Base-by-base conservation (phyloP, 2,797 vertebrate genomes). In the Typhlichthys subterraneus region DNA sequence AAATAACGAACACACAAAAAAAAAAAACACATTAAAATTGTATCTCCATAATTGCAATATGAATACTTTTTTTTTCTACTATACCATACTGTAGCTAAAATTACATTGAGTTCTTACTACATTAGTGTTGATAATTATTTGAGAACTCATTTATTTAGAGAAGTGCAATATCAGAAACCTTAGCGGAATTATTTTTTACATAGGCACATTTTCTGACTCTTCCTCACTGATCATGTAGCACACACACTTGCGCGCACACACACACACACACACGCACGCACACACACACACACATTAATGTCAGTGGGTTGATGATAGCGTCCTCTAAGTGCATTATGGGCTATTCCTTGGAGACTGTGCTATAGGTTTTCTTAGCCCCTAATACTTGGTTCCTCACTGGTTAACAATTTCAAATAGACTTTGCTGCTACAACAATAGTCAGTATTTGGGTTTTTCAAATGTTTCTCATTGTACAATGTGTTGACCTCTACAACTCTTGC, bases 171-270 rank as follows among this genome's bases (percentile, higher is more conserved):
- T 71, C 75, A 75, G 74, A 62, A 67, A 82, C 59, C 72, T 68
- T 77, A 70, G 77, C 70, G 75, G 4, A 29, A 29, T 29, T 4
- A 4, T 29, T 29, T 29, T 29, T 29, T 29, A 77, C 81, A 80
- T 69, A 85, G 82, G 84, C 85, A 80, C 77, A 82, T 82, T 80
- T 77, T 82, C 74, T 72, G 52, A 77, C 72, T 75, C 69, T 66
- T 53, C 63, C 48, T 52, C 58, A 57, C 53, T 57, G 4, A 31
- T 54, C 52, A 49, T 23, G 49, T 23, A 38, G 33, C 61, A 61
- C 60, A 59, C 54, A 62, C 55, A 67, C 23, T 29, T 1, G 4
- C 23, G 23, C 23, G 4, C 23, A 0, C 65, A 29, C 23, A 29
- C 4, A 29, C 23, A 29, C 23, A 29, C 23, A 29, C 23, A 23